phyloP scores from a whole-genome alignment of 1,140 invertebrate genomes.

The Aradophagus sp. region DNA sequence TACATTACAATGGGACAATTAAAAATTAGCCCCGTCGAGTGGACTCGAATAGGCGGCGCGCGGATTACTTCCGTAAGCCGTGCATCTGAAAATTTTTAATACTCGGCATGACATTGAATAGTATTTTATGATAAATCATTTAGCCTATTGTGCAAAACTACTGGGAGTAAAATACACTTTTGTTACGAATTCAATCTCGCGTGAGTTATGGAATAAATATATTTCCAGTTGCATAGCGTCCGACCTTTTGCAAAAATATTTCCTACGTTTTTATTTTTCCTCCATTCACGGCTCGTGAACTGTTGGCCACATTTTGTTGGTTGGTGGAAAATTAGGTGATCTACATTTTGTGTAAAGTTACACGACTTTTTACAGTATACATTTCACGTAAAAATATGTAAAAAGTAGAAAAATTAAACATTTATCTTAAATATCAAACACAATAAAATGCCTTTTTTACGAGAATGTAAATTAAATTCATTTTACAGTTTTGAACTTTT shows the following conservation, averaged over 20 bases:
- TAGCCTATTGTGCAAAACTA: conserved; percentile 24
- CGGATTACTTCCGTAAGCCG: conserved; percentile 31
- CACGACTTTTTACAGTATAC: no score
- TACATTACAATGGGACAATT: no score
- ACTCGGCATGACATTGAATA: conserved; percentile 31
- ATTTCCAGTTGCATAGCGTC: conserved; percentile 7
- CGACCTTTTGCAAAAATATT: conserved; percentile 4
- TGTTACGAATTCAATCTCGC: conserved; percentile 30
- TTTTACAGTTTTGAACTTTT: no score
- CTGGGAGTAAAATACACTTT: conserved; percentile 36
- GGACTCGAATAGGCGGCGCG: conserved; percentile 2
- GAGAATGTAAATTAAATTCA: no score
- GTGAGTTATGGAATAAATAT: conserved; percentile 30
- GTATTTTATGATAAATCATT: conserved; percentile 42
- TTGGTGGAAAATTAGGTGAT: not conserved
- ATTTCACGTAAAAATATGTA: no score
- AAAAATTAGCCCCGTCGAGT: conserved; percentile 16
- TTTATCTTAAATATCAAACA: no score
- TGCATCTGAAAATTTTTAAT: conserved; percentile 40
- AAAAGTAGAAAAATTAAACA: no score
- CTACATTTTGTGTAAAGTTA: no score
- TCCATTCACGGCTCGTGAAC: not conserved
- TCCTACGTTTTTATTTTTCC: not conserved
- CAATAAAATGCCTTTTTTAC: no score
- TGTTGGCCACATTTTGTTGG: no score